These are phyloP conservation scores for Platycercus adscitus DNA, from an alignment of 2,113 vertebrate genomes.

Conservation along the genomic window DNA sequence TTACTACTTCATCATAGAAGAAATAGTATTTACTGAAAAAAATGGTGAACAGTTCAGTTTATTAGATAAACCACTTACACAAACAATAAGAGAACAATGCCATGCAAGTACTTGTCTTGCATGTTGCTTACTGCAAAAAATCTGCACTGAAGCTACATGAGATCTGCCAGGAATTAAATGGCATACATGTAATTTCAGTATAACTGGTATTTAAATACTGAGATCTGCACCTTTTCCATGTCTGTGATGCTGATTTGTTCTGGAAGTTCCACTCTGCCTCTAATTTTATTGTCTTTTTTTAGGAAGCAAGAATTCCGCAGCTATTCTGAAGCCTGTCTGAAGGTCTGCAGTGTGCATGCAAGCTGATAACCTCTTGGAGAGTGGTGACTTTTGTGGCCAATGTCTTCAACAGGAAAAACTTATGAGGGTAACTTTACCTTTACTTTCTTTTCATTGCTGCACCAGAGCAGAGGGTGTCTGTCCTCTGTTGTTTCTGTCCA, in stretches of 20 bases:
- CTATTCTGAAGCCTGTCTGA: not conserved
- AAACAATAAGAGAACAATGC: not conserved
- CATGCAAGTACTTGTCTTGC: not conserved
- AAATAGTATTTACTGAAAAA: not conserved
- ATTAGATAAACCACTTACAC: not conserved
- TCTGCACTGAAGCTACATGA: not conserved
- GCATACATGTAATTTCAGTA: not conserved
- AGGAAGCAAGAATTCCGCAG: not conserved
- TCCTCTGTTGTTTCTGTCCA: fast-evolving
- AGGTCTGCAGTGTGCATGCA: not conserved
- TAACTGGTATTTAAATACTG: not conserved
- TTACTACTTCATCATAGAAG: not conserved
- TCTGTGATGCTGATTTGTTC: not conserved
- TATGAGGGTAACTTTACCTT: not conserved
- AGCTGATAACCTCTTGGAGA: not conserved
- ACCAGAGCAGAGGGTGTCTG: not conserved
- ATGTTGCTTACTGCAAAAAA: not conserved
- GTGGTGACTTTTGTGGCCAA: not conserved
- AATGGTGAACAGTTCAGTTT: not conserved
- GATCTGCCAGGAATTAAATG: not conserved
- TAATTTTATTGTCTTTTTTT: not conserved
- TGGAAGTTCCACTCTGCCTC: not conserved
- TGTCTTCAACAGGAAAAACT: not conserved
- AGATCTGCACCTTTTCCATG: not conserved
- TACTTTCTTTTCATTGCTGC: not conserved